Evolutionary conservation across 2,888 invertebrate species (phyloP), one percentile per base, ranked within the genome.

Genomic region (Luffia ferchaultella): DNA sequence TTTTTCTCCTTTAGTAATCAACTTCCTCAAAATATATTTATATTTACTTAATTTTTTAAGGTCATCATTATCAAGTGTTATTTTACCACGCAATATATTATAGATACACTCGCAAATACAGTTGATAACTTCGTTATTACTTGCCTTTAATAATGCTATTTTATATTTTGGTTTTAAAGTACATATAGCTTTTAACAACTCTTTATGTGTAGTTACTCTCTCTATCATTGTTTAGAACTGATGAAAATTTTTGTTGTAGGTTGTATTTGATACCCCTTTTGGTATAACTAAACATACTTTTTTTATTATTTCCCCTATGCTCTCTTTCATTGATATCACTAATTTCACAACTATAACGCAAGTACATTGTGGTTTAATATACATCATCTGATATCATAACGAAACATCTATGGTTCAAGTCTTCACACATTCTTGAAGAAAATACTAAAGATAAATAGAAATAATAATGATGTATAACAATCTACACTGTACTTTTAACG

Each of bases 41-140:
- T 54, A 20, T 51, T 54, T 54, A 2, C 42, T 50, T 16, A 54
- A 47, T 48, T 52, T 50, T 20, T 9, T 41, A 47, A 50, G 53
- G 19, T 56, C 41, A 45, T 55, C 43, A 16, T 54, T 51, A 40
- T 45, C 9, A 2, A 56, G 2, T 45, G 49, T 46, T 46, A 54
- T 12, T 50, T 53, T 55, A 7, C 54, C 54, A 15, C 53, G 46
- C 9, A 54, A 42, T n/a, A 54, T 51, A 48, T 59, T 58, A 47
- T 53, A 48, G 45, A 58, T 55, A 47, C 57, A 59, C 45, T 59
- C 58, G 57, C 58, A 59, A 52, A 61, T 57, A 44, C 55, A 59
- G 51, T 61, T 56, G 43, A 58, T 57, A 57, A 58, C 57, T 46
- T 55, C 49, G 43, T 58, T 46, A 43, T 50, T 45, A 55, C 58